These are phyloP conservation scores for Aradophagus sp. DNA, from an alignment of 1,140 invertebrate genomes.

Conservation along the genomic window DNA sequence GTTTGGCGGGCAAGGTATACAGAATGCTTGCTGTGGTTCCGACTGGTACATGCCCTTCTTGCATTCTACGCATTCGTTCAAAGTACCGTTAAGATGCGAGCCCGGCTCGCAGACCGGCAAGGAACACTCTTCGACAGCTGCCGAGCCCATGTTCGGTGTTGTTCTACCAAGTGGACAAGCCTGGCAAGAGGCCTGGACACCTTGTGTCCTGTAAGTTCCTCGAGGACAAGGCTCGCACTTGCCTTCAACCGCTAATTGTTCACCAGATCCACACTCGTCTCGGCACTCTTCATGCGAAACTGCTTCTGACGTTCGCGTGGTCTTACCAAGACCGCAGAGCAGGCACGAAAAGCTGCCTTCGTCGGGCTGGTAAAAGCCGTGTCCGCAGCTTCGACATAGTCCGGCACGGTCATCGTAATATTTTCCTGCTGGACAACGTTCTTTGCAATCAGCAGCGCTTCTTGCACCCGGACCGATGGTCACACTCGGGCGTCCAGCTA, in stretches of 20 bases:
- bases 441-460: constrained; percentile 92
- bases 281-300: constrained; percentile 90
- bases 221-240: constrained; percentile 93
- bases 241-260: constrained; percentile 91
- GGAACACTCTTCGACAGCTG: constrained; percentile 92
- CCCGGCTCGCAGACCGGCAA: constrained; percentile 90
- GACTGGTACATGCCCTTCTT: constrained; percentile 95
- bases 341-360: constrained; percentile 94
- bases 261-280: constrained; percentile 92
- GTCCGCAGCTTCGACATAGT: constrained; percentile 91
- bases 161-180: constrained; percentile 92
- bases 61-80: constrained; percentile 91
- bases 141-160: constrained; percentile 88
- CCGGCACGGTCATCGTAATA: constrained; percentile 91
- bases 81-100: constrained; percentile 87
- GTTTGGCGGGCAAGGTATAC: constrained; percentile 92
- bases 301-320: constrained; percentile 92
- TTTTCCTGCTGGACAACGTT: constrained; percentile 92
- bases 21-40: constrained; percentile 90
- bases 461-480: constrained; percentile 90
- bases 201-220: constrained; percentile 92
- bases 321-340: constrained; percentile 93
- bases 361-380: constrained; percentile 93
- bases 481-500: constrained; percentile 89
- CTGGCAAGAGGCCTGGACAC: constrained; percentile 90